phyloP scores from a whole-genome alignment of 2,797 vertebrate genomes.

The Anas georgica region DNA sequence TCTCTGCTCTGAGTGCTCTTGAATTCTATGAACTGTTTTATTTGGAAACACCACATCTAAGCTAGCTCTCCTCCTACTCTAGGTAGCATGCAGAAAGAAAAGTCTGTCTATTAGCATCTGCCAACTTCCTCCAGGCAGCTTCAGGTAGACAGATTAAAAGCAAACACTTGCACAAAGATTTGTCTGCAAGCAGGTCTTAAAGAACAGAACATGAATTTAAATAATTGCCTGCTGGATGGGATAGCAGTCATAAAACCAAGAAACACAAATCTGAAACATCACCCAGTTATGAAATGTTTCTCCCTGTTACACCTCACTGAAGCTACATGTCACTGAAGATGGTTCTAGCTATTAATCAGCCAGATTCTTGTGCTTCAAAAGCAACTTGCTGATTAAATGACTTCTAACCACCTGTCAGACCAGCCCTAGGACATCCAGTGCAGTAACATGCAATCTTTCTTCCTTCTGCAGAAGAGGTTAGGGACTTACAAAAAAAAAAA shows the following conservation, averaged over 20 bases:
- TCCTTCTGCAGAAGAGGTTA: neutral
- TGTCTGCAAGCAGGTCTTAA: neutral
- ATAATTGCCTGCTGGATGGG: neutral
- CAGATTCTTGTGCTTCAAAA: neutral
- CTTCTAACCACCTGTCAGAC: neutral
- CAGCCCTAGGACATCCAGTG: neutral
- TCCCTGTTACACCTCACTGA: neutral
- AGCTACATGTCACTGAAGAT: neutral
- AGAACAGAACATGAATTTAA: neutral
- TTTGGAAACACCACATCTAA: neutral
- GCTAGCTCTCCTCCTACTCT: neutral
- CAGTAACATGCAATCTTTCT: neutral
- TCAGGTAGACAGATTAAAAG: neutral
- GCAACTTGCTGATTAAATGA: neutral
- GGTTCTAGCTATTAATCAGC: neutral
- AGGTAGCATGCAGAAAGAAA: neutral
- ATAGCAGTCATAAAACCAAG: neutral
- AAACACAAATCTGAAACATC: neutral
- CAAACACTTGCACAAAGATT: neutral
- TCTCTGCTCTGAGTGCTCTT: neutral
- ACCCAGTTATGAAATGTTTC: conserved; percentile 11
- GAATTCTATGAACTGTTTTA: neutral
- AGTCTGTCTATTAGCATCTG: neutral
- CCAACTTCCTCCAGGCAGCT: neutral
- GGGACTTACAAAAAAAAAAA: neutral